phyloP scores from a whole-genome alignment of 2,888 invertebrate species.

The Agrenia bidenticulata region DNA sequence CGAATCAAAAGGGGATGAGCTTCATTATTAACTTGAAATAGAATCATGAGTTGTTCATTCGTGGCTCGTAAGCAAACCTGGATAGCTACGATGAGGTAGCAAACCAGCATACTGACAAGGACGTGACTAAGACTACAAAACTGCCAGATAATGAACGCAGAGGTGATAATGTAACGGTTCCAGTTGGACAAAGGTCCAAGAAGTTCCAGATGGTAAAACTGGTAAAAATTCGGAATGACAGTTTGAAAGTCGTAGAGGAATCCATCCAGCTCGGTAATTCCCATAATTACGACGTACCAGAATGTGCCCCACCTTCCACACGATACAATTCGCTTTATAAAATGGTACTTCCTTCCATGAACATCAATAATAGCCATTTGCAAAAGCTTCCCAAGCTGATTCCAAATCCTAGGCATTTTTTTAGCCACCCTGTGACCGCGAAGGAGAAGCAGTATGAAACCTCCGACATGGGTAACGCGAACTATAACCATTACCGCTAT shows the following conservation, averaged over 20 bases:
- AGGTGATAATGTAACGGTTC: neutral
- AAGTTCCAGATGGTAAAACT: no score
- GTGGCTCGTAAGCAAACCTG: constrained; percentile 32
- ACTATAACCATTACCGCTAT: constrained; percentile 29
- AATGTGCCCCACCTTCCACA: no score
- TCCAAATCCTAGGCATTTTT: constrained; percentile 40
- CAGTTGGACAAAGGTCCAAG: neutral
- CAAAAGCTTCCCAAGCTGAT: constrained; percentile 31
- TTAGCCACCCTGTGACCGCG: constrained; percentile 39
- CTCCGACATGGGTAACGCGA: constrained; percentile 33
- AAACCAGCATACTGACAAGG: constrained; percentile 35
- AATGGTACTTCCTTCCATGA: constrained; percentile 32
- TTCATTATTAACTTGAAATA: constrained; percentile 2
- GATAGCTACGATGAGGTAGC: constrained; percentile 34
- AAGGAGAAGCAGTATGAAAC: constrained; percentile 36
- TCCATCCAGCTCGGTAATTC: neutral
- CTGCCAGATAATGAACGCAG: constrained; percentile 36
- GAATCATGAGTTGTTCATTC: constrained; percentile 28
- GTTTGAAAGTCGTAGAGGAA: neutral
- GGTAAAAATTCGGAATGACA: neutral
- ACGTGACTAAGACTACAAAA: constrained; percentile 36
- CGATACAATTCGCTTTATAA: no score
- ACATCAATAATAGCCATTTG: constrained; percentile 40
- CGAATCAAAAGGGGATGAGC: neutral
- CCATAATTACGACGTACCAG: neutral